These are phyloP conservation scores for Lepus europaeus DNA, from an alignment of 2,113 vertebrate genomes.

Conservation along the genomic window DNA sequence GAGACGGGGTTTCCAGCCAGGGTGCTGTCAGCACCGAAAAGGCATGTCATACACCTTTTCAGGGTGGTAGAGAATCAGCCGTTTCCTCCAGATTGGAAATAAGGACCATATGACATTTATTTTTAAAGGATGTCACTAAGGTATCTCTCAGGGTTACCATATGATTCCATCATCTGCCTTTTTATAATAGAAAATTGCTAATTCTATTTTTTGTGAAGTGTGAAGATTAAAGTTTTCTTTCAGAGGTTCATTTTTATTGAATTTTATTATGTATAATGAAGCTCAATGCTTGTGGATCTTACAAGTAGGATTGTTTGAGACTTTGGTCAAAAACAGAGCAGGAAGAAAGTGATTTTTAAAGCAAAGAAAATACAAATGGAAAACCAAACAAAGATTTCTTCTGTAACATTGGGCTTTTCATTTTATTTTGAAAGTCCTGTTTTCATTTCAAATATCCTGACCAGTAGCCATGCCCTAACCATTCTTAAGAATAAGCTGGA, in stretches of 20 bases:
- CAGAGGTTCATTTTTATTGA: background rate
- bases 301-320: background rate
- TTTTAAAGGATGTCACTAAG: slow-evolving; percentile 66
- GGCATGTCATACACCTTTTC: slow-evolving; percentile 53
- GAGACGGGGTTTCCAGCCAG: slow-evolving; percentile 53
- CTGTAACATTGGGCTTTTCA: background rate
- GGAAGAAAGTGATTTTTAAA: background rate
- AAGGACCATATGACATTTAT: slow-evolving; percentile 62
- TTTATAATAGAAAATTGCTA: slow-evolving; percentile 42
- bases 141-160: slow-evolving; percentile 65
- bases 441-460: background rate
- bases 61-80: slow-evolving; percentile 17
- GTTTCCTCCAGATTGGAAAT: slow-evolving; percentile 51
- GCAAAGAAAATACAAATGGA: background rate
- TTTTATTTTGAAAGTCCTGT: background rate
- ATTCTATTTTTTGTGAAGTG: slow-evolving; percentile 49
- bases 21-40: slow-evolving; percentile 68
- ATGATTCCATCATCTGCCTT: background rate
- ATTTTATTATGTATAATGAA: background rate
- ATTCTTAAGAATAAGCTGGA: background rate
- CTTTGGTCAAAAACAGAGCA: background rate
- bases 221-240: slow-evolving; percentile 26
- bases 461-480: background rate
- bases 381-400: slow-evolving; percentile 14
- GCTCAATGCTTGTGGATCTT: background rate